Percentiles rank a stretch among this genome's conserved stretches.
Conservation (phyloP, 2,113 vertebrate species). For the Pogonocichla stellata region DNA sequence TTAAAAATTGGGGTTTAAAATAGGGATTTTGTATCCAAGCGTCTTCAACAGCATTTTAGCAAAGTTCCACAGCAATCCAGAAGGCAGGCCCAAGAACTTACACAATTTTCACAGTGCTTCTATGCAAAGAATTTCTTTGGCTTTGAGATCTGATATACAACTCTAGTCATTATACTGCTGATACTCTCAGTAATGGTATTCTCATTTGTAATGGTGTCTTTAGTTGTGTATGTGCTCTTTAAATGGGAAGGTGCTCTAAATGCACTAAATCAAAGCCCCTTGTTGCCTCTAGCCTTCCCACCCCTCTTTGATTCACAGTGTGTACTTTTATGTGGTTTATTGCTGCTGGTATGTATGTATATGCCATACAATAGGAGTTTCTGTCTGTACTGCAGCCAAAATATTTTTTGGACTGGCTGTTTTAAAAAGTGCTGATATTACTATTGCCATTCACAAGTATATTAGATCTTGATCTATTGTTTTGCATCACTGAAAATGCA, state of each 20-base stretch:
- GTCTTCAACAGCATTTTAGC: not conserved
- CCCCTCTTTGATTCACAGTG: not conserved
- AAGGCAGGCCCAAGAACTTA: not conserved
- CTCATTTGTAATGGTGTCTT: not conserved
- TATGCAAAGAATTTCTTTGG: conserved; percentile 4
- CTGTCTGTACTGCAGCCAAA: not conserved
- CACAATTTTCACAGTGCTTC: not conserved
- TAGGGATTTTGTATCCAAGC: not conserved
- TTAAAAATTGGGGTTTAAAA: not conserved
- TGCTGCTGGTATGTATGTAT: not conserved
- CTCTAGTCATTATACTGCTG: not conserved
- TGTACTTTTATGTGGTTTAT: not conserved
- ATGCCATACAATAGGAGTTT: not conserved
- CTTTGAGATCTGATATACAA: not conserved
- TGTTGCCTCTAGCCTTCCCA: not conserved
- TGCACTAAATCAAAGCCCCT: not conserved
- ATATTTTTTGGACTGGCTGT: not conserved
- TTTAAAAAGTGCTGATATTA: not conserved
- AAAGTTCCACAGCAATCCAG: not conserved
- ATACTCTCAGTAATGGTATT: not conserved
- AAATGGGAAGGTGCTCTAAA: not conserved
- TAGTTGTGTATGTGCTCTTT: not conserved
- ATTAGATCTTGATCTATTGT: not conserved
- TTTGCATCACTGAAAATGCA: not conserved
- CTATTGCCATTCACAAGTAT: not conserved